Conservation (phyloP, 1,140 invertebrate genomes). For the Lucilia sericata region DNA sequence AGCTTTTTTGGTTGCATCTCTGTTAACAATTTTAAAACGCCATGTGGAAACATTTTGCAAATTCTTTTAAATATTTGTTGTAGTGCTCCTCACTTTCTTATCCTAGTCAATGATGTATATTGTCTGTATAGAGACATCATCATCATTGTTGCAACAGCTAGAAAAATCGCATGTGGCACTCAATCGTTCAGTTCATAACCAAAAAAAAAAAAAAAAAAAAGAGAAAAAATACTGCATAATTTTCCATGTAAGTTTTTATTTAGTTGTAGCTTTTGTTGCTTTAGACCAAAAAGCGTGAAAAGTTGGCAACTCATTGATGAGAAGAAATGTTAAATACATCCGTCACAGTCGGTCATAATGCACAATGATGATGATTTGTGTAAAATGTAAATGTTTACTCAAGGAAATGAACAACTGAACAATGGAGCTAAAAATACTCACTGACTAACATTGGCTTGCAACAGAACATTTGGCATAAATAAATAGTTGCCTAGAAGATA, state of each 20-base stretch:
- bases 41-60: background rate
- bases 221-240: background rate
- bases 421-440: background rate
- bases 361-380: background rate
- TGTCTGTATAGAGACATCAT: no score
- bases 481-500: no score
- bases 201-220: no score
- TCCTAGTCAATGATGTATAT: no score
- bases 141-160: background rate
- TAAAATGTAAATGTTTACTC: conserved; percentile 11
- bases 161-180: background rate
- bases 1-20: background rate
- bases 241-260: background rate
- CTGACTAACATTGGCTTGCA: no score
- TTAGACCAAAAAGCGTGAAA: conserved; percentile 3
- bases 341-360: conserved; percentile 4
- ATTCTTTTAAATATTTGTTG: background rate
- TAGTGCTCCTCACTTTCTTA: background rate
- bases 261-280: background rate
- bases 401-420: background rate
- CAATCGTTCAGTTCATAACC: background rate
- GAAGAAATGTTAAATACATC: background rate
- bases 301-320: background rate
- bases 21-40: conserved; percentile 5
- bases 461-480: no score